Percentiles rank a stretch among this genome's conserved stretches.
These are phyloP conservation scores for Apis cerana DNA, from an alignment of 1,140 invertebrate species.

Conservation along the genomic window DNA sequence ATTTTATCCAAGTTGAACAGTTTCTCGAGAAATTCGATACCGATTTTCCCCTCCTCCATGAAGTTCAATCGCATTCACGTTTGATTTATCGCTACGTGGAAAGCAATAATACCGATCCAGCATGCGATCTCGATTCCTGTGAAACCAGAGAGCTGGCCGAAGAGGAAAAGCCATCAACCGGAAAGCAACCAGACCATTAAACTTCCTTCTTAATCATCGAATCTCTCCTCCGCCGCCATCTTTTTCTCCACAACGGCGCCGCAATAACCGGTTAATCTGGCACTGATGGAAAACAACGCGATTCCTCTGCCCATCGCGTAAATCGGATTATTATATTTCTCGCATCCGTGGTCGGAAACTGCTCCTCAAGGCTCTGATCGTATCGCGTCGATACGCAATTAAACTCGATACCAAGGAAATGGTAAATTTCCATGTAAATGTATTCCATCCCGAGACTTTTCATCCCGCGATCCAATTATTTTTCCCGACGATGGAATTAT, in stretches of 20 bases:
- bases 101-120: constrained; percentile 6
- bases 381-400: constrained; percentile 26
- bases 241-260: not conserved
- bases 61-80: not conserved
- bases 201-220: constrained; percentile 10
- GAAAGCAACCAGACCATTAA: not conserved
- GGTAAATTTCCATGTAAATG: too few relatives aligned
- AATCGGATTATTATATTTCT: constrained; percentile 45
- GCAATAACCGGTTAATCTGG: not conserved
- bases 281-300: constrained; percentile 28
- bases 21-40: not conserved
- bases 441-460: not conserved
- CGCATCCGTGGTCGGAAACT: not conserved
- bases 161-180: too few relatives aligned
- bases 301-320: constrained; percentile 25
- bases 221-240: not conserved
- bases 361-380: not conserved
- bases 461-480: not conserved
- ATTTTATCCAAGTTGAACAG: too few relatives aligned
- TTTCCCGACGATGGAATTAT: not conserved
- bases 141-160: not conserved
- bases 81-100: not conserved
- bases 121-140: not conserved
- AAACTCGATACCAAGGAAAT: constrained; percentile 37
- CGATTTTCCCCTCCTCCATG: not conserved